These are phyloP conservation scores for Noctua comes DNA, from an alignment of 2,888 invertebrate genomes.

Conservation along the genomic window DNA sequence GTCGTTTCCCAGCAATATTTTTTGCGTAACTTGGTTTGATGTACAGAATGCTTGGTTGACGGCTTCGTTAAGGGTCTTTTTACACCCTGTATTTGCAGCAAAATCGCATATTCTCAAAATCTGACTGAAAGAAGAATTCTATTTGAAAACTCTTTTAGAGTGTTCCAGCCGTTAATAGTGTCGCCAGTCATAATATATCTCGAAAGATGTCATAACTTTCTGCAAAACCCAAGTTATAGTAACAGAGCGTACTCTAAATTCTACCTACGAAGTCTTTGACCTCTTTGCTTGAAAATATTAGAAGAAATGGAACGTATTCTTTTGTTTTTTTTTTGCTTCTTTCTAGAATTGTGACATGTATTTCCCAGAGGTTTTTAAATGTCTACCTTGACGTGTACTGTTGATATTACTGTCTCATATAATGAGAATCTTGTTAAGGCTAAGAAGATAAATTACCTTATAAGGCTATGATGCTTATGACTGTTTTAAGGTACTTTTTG, in stretches of 20 bases:
- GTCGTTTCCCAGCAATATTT: too few species aligned
- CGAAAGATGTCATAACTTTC: slow-evolving; percentile 47
- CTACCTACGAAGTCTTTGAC: slow-evolving; percentile 26
- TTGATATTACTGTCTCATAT: background rate
- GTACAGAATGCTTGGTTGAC: too few species aligned
- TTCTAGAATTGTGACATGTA: background rate
- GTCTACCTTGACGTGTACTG: background rate
- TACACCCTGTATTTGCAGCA: background rate
- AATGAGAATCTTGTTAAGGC: background rate
- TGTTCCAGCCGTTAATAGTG: slow-evolving; percentile 35
- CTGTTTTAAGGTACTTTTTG: too few species aligned
- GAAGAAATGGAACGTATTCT: slow-evolving; percentile 16
- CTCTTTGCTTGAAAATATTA: slow-evolving; percentile 6
- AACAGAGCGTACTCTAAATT: slow-evolving; percentile 46
- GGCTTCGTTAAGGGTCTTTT: too few species aligned
- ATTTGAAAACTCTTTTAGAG: slow-evolving; percentile 23
- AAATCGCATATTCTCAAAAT: slow-evolving; percentile 6
- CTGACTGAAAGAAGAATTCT: slow-evolving; percentile 11
- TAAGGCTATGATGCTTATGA: too few species aligned
- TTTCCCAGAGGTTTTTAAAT: slow-evolving; percentile 16
- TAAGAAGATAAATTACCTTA: background rate
- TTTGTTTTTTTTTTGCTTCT: slow-evolving; percentile 17
- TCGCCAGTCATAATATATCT: slow-evolving; percentile 43
- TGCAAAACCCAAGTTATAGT: slow-evolving; percentile 45
- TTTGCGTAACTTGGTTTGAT: too few species aligned